These are phyloP conservation scores for Xenopus petersii DNA, from an alignment of 2,797 vertebrate species.

Conservation along the genomic window DNA sequence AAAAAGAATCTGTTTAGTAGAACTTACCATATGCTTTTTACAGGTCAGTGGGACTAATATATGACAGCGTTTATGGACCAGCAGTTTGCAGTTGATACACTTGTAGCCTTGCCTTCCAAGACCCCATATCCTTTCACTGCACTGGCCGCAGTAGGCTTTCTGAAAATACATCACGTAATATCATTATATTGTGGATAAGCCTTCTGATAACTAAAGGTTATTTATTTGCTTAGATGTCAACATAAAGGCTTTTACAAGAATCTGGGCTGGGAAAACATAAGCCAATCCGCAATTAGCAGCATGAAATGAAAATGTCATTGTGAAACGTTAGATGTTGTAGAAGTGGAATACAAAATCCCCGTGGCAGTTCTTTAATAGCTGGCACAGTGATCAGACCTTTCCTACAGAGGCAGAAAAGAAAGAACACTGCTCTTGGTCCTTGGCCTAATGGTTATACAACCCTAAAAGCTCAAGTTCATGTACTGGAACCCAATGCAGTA, in stretches of 20 bases:
- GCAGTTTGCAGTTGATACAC: slow-evolving; percentile 95
- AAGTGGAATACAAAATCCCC: slow-evolving; percentile 14
- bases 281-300: neutral
- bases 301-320: slow-evolving; percentile 14
- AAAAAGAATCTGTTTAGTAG: too few species aligned
- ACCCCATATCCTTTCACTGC: slow-evolving; percentile 98
- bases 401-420: neutral
- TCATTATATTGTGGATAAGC: slow-evolving; percentile 2
- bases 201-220: neutral
- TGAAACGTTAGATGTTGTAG: neutral
- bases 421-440: neutral
- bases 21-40: slow-evolving; percentile 97
- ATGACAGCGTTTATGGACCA: slow-evolving; percentile 98
- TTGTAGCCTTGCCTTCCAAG: slow-evolving; percentile 94
- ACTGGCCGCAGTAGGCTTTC: slow-evolving; percentile 94
- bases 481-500: too few species aligned
- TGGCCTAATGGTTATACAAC: neutral
- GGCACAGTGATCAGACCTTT: neutral
- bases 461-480: neutral
- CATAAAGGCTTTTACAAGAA: neutral
- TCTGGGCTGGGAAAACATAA: neutral
- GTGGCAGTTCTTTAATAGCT: slow-evolving; percentile 1
- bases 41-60: slow-evolving; percentile 90
- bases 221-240: too few species aligned
- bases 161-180: slow-evolving; percentile 45